Base-by-base conservation (phyloP, 1,140 invertebrate genomes). In the Drosophila auraria region DNA sequence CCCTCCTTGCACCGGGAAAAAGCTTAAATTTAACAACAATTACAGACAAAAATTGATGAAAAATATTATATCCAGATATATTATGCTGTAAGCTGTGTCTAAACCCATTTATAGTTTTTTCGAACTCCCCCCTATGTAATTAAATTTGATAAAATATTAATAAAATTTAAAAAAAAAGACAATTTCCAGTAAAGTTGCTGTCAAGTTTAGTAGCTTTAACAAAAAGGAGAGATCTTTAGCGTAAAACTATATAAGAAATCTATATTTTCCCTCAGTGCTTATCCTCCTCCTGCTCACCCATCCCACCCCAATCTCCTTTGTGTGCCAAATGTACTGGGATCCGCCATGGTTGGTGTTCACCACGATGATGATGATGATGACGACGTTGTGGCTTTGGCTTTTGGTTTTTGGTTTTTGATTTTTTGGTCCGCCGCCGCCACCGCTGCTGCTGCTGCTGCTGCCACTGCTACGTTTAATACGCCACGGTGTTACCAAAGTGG, bases 401-500 rank as follows among this genome's bases (percentile, higher is more conserved):
- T 78, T 74, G 77, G 70, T 49, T 84, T 73, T 69, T 61, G 53
- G 40, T 63, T 62, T 78, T 64, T 59, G 61, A 49, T 59, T 75
- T 75, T 78, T 82, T 78, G 72, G 75, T 78, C 49, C 17, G 78
- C 82, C 66, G 73, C 61, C 36, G 60, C 64, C 33, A 17, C 50
- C 78, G 63, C 66, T 36, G 33, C 30, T 33, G 30, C 3, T 30
- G 27, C 27, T 30, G 27, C 45, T 44, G 64, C 44, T 14, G 63
- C 63, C 65, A 75, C 78, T 86, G 81, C 84, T 89, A 81, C 84
- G 73, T 84, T 89, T 84, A 84, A 89, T 89, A 82, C 84, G 84
- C 81, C 86, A 82, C 82, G 86, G 84, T 89, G 81, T 76, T 89
- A 89, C 84, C 84, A 89, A 89, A 89, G 84, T 87, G 84, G 84